These are phyloP conservation scores for Coreoperca whiteheadi DNA, from an alignment of 2,113 vertebrate genomes.

Conservation along the genomic window DNA sequence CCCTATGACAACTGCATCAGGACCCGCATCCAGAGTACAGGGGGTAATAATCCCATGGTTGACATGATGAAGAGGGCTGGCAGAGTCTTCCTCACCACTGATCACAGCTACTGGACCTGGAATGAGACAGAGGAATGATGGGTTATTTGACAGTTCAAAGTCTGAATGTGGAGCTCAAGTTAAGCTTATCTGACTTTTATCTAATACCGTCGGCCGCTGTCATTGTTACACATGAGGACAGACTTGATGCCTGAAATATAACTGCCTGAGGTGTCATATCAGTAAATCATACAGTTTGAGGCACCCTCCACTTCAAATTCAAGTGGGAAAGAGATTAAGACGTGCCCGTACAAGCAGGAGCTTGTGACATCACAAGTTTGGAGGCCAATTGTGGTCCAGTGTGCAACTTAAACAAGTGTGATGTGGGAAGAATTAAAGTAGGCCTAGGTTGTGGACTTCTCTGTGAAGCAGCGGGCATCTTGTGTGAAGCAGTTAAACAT, in stretches of 20 bases:
- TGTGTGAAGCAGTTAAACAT: background rate
- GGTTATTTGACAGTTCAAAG: background rate
- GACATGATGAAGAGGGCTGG: slow-evolving; percentile 97
- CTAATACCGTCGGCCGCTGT: background rate
- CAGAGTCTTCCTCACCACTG: slow-evolving; percentile 97
- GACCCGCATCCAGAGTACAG: slow-evolving; percentile 91
- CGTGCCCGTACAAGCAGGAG: too few relatives aligned
- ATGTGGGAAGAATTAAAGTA: too few relatives aligned
- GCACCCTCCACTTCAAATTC: background rate
- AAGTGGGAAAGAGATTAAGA: too few relatives aligned
- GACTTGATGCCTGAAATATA: background rate
- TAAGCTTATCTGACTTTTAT: background rate
- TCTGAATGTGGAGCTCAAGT: background rate
- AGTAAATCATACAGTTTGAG: background rate
- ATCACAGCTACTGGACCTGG: slow-evolving; percentile 97
- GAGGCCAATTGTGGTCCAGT: background rate
- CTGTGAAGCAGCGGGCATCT: background rate
- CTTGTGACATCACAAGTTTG: too few relatives aligned
- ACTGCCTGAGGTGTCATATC: background rate
- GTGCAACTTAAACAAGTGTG: background rate
- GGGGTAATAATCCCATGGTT: slow-evolving; percentile 96
- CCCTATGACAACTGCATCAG: slow-evolving; percentile 96
- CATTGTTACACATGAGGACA: background rate
- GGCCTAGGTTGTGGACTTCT: too few relatives aligned
- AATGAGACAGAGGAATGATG: background rate